Evolutionary conservation across 2,113 vertebrate genomes (phyloP).

Genomic region (Rhinichthys klamathensis): DNA sequence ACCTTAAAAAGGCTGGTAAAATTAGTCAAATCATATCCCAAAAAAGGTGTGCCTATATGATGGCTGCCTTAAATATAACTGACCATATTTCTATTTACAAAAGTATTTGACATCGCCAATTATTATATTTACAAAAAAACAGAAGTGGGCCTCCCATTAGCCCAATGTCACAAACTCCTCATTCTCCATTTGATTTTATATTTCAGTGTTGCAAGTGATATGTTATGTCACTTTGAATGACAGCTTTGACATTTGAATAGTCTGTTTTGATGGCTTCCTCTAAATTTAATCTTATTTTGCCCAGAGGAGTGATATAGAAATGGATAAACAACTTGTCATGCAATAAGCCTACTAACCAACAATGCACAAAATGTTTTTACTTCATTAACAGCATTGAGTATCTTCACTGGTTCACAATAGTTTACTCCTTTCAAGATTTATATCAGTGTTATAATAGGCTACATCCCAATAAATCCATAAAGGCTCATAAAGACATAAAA

Average conservation of each 20-base stretch:
- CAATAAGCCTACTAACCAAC: background rate
- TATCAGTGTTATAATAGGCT: background rate
- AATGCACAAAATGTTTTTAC: background rate
- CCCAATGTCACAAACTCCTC: background rate
- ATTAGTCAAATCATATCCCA: too few relatives aligned
- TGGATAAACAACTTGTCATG: background rate
- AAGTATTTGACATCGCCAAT: background rate
- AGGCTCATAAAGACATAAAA: background rate
- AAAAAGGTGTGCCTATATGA: too few relatives aligned
- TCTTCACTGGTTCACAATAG: background rate
- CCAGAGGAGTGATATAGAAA: background rate
- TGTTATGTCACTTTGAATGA: background rate
- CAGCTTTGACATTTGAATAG: conserved; percentile 11
- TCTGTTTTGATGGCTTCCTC: conserved; percentile 22
- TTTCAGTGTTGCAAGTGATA: background rate
- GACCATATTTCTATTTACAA: background rate
- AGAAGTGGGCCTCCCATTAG: background rate
- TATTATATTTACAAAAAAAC: background rate
- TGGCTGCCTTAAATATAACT: too few relatives aligned
- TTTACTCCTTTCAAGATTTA: background rate
- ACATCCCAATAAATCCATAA: background rate
- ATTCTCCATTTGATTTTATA: background rate
- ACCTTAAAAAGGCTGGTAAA: too few relatives aligned
- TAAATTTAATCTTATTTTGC: conserved; percentile 19
- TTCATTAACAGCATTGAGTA: background rate